Percentiles rank a stretch among this genome's conserved stretches.
These are phyloP conservation scores for Neosalanx taihuensis DNA, from an alignment of 2,797 vertebrate species.

Conservation along the genomic window DNA sequence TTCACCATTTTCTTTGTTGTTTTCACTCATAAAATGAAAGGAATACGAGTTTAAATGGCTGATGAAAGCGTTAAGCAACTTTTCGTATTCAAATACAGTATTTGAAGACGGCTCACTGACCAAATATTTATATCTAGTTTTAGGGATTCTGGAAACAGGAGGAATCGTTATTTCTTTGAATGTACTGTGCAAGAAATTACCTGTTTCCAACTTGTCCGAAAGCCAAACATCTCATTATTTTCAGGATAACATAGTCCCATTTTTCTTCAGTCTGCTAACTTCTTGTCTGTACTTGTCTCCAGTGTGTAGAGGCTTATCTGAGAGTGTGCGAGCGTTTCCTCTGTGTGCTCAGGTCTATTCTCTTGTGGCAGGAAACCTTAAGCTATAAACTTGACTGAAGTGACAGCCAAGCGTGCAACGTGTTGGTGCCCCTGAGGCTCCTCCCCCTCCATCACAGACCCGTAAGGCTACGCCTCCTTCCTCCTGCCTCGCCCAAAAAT, in stretches of 20 bases:
- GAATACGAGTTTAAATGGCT: background rate
- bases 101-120: background rate
- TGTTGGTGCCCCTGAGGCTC: slow-evolving; percentile 46
- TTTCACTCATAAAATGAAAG: no score
- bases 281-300: background rate
- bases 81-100: background rate
- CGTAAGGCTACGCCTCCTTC: slow-evolving; percentile 52
- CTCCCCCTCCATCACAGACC: slow-evolving; percentile 61
- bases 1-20: no score
- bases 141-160: background rate
- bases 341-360: slow-evolving; percentile 43
- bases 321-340: slow-evolving; percentile 32
- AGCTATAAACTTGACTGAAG: slow-evolving; percentile 36
- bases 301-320: background rate
- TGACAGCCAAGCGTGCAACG: slow-evolving; percentile 12
- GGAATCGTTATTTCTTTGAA: background rate
- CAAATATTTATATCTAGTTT: no score
- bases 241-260: slow-evolving; percentile 72
- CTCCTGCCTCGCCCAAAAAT: slow-evolving; percentile 42
- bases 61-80: background rate
- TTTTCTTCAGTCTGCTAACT: slow-evolving; percentile 32
- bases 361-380: slow-evolving; percentile 62
- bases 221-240: slow-evolving; percentile 58
- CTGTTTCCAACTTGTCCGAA: slow-evolving; percentile 60
- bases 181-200: slow-evolving; percentile 49